These are phyloP conservation scores for Chrosomus eos DNA, from an alignment of 2,797 vertebrate genomes.

Conservation along the genomic window DNA sequence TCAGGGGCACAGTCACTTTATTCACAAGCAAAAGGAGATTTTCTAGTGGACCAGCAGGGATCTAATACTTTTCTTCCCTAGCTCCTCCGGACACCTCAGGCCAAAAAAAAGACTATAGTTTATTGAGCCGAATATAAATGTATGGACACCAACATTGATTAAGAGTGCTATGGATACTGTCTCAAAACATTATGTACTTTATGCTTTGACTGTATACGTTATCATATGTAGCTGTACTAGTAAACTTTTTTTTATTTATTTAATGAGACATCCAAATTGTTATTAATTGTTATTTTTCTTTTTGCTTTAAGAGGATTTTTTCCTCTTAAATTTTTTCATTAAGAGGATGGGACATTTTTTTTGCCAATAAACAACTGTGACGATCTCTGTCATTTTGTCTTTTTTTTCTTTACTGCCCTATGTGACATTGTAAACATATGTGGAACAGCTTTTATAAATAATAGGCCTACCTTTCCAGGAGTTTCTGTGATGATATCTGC, in stretches of 20 bases:
- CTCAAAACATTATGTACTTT: neutral
- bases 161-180: neutral
- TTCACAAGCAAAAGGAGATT: neutral
- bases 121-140: neutral
- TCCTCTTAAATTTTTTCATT: no score
- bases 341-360: no score
- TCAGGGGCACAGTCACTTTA: constrained; percentile 28
- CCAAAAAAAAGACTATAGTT: neutral
- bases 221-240: neutral
- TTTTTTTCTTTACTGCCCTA: neutral
- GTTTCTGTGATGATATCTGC: neutral
- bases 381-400: neutral
- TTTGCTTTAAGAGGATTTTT: neutral
- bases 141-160: neutral
- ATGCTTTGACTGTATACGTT: neutral
- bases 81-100: neutral
- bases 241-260: neutral
- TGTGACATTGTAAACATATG: neutral
- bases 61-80: neutral
- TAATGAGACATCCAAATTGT: neutral
- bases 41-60: neutral
- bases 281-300: neutral
- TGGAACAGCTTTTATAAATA: neutral
- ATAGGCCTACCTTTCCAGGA: no score
- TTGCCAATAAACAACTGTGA: neutral